Conservation (phyloP, 2,888 invertebrate genomes). For the Drosophila putrida region DNA sequence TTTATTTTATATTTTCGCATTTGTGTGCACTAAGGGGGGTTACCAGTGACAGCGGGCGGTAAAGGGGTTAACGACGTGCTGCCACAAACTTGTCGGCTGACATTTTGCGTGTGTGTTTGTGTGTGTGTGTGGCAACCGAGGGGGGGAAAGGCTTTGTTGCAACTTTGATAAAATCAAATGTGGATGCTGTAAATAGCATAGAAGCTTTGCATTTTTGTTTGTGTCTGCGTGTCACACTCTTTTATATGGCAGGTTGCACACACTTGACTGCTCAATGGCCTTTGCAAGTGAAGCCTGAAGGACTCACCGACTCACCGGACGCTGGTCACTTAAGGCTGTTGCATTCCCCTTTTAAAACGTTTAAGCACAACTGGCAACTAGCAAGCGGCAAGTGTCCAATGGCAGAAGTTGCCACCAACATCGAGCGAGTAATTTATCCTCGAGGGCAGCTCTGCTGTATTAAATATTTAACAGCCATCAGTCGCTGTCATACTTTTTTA, state of each 20-base stretch:
- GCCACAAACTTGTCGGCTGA: constrained; percentile 59
- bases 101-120: constrained; percentile 16
- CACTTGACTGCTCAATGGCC: constrained; percentile 75
- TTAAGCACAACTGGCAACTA: constrained; percentile 34
- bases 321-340: constrained; percentile 46
- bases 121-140: too few relatives aligned
- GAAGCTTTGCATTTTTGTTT: neutral
- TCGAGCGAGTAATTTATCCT: constrained; percentile 30
- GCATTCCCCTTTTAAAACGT: constrained; percentile 44
- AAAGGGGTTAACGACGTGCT: constrained; percentile 39
- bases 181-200: constrained; percentile 39
- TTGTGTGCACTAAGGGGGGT: constrained; percentile 25
- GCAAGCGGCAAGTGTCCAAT: too few relatives aligned
- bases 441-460: constrained; percentile 21
- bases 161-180: constrained; percentile 63
- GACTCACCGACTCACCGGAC: constrained; percentile 2
- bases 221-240: constrained; percentile 40
- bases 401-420: neutral
- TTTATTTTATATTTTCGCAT: constrained; percentile 67
- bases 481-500: constrained; percentile 80
- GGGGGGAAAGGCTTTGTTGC: constrained; percentile 38
- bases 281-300: constrained; percentile 34
- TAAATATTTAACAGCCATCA: constrained; percentile 81
- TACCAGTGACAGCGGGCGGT: neutral
- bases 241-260: constrained; percentile 70